Base-by-base conservation (phyloP, 2,113 vertebrate species). In the Gallinago jamesoni region DNA sequence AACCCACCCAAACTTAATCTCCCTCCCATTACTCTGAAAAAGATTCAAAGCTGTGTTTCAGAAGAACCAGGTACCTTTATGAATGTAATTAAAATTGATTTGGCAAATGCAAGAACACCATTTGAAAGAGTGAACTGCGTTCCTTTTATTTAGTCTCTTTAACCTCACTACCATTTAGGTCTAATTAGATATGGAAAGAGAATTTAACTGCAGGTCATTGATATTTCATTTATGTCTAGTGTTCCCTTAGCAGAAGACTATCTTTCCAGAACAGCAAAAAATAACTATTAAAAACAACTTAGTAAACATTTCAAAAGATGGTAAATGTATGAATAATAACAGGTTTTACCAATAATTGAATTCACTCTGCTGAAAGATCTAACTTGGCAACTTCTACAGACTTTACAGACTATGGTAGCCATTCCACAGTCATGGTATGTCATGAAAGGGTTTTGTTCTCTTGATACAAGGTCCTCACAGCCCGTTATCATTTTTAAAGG, bases 181-280 rank as follows among this genome's bases (percentile, higher is more conserved):
- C 94, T 96, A 97, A 97, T 97, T 96, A 96, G 92, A 95, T 89
- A 91, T 31, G 94, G 84, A 85, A 93, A 96, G 92, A 97, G 78
- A 97, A 97, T 39, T 96, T 94, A 97, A 97, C 75, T 83, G 57
- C 86, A 97, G 89, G 94, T 91, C 92, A 96, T 72, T 95, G 94
- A 96, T 87, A 97, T 97, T 97, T 97, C 95, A 96, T 96, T 97
- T 98, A 94, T 62, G 91, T 57, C 91, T 96, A 18, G 7, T 66
- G 72, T 86, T 97, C 90, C 79, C 69, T 93, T 66, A 83, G 68
- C 81, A 66, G 16, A 78, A 78, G 62, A 76, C 35, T 39, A 68
- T 9, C 35, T 64, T 63, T 83, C 23, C 33, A 68, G 48, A 90
- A 66, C 3, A 53, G 4, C 16, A 93, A 75, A 89, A 85, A 50